A percentile compares a stretch with the other conserved stretches of the same genome.
Evolutionary conservation across 2,797 vertebrate genomes (phyloP).

Genomic region (Sebastolobus altivelis): DNA sequence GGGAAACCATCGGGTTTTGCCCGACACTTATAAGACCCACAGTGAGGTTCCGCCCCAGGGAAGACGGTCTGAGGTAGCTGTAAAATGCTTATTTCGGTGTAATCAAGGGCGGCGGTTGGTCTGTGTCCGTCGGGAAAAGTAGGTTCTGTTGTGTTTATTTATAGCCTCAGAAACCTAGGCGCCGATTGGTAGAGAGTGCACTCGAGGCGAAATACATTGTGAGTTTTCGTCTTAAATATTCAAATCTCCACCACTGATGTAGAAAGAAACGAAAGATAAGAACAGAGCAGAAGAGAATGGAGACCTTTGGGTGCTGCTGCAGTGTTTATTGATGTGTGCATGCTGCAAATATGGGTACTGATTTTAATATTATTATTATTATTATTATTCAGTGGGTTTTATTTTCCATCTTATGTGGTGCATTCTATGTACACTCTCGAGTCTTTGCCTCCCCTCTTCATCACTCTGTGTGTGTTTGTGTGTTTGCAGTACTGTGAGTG

Average conservation of each 20-base stretch:
- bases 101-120: background rate
- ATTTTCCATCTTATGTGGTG: background rate
- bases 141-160: conserved; percentile 4
- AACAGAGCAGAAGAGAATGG: background rate
- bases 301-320: background rate
- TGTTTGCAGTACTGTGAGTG: conserved; percentile 6
- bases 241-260: background rate
- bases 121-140: background rate
- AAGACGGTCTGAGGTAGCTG: background rate
- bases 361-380: background rate
- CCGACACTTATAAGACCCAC: background rate
- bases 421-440: background rate
- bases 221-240: background rate
- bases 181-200: background rate
- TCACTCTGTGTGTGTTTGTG: background rate
- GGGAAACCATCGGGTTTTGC: background rate
- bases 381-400: background rate
- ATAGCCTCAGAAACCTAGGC: background rate
- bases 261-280: background rate
- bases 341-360: background rate
- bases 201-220: background rate
- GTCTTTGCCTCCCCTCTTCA: background rate
- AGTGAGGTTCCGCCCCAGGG: background rate
- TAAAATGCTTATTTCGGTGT: background rate
- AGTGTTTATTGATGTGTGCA: background rate